Base-by-base conservation (phyloP, 2,797 vertebrate genomes). In the Ambastaia sidthimunki region DNA sequence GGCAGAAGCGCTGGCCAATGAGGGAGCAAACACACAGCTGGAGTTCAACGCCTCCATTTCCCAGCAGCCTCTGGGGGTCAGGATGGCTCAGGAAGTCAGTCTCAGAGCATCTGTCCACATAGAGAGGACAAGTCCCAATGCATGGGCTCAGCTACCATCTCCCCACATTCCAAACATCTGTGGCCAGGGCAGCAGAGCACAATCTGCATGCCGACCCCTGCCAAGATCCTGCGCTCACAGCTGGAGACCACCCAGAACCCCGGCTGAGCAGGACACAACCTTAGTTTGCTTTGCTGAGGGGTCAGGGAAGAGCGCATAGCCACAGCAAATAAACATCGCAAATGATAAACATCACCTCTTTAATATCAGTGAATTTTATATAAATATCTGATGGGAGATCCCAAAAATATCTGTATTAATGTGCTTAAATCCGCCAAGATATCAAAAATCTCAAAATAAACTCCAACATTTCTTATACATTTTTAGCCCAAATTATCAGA, bases 101-200 rank as follows among this genome's bases (percentile, higher is more conserved):
- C 50, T 82, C 78, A 41, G 80, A 88, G 83, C 91, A 92, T 88
- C 90, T 91, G 90, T 89, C 86, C 80, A 84, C 80, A 85, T 76
- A 79, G 85, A 77, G 77, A 91, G 83, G 84, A 84, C 88, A 84
- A 73, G 85, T 86, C 87, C 85, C 18, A 76, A 82, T 47, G 85
- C 74, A 80, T 34, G 85, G 79, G 80, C 80, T 85, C 71, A 60
- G n/a, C 66, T 19, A 15, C 65, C 60, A 50, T 59, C 67, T 79
- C 76, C 85, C 72, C 47, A 71, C 78, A 66, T 86, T 80, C 60
- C 63, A 82, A 81, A 88, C 88, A 92, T 87, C 90, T 89, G 91
- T 78, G 88, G 67, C 84, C 68, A 76, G 16, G 68, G 84, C 80
- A 23, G 76, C 52, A 78, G 74, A 57, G 78, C 76, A 78, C 84